Percentiles rank a stretch among this genome's conserved stretches.
Conservation (phyloP, 1,140 invertebrate genomes). For the Pantala flavescens region DNA sequence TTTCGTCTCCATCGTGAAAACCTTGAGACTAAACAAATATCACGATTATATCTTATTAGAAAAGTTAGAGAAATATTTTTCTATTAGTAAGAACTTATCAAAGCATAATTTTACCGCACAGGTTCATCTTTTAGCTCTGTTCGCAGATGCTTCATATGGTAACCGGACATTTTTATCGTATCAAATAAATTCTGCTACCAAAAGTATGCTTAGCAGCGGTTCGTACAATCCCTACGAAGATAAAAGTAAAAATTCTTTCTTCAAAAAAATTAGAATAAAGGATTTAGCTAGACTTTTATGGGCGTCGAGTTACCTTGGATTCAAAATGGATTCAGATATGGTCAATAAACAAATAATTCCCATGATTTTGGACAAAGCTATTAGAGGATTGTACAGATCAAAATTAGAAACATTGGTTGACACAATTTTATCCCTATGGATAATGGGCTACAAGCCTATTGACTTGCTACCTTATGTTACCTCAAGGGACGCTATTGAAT, state of each 20-base stretch:
- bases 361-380: background rate
- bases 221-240: background rate
- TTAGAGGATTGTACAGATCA: background rate
- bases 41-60: background rate
- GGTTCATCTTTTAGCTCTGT: background rate
- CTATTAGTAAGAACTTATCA: background rate
- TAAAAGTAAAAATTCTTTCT: background rate
- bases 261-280: background rate
- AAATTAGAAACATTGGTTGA: background rate
- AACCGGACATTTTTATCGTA: background rate
- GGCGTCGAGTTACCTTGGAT: background rate
- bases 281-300: slow-evolving; percentile 3
- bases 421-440: background rate
- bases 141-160: background rate
- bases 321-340: background rate
- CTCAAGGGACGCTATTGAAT: background rate
- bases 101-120: background rate
- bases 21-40: background rate
- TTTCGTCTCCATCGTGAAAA: background rate
- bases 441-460: background rate
- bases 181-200: background rate
- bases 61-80: background rate
- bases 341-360: background rate
- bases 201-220: background rate
- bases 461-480: background rate